phyloP scores from a whole-genome alignment of 2,888 invertebrate genomes.

The Choreutis nemorana region DNA sequence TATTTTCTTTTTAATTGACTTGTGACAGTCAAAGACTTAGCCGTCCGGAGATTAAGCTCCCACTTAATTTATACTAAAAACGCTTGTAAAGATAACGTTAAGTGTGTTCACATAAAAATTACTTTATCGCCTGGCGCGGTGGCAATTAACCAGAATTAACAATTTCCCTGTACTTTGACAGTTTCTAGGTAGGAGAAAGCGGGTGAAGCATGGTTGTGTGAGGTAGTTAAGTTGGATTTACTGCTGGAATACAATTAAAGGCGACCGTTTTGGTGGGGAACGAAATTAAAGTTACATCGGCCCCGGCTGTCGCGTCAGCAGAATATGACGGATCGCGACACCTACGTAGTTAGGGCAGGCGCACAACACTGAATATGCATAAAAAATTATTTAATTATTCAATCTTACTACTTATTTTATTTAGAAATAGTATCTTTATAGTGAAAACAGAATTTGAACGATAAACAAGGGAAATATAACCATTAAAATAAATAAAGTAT shows the following conservation, averaged over 20 bases:
- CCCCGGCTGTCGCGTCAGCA: conserved; percentile 19
- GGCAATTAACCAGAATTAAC: conserved; percentile 55
- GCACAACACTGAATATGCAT: too few species aligned
- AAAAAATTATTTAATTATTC: too few species aligned
- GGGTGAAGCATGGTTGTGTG: too few species aligned
- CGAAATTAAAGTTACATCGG: conserved; percentile 48
- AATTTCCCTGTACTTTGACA: too few species aligned
- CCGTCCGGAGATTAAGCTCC: conserved; percentile 21
- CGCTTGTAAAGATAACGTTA: conserved; percentile 37
- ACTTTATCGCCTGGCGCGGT: conserved; percentile 38
- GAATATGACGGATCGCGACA: conserved; percentile 12
- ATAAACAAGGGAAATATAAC: too few species aligned
- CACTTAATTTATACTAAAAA: conserved; percentile 48
- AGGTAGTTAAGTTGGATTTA: conserved; percentile 40
- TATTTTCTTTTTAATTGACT: too few species aligned
- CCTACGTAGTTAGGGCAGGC: conserved; percentile 1
- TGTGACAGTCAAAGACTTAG: too few species aligned
- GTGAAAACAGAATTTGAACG: too few species aligned
- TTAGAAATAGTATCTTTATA: too few species aligned
- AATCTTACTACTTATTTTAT: too few species aligned
- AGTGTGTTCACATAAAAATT: conserved; percentile 43
- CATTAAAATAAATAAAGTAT: too few species aligned
- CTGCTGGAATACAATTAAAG: conserved; percentile 51
- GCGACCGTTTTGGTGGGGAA: conserved; percentile 40
- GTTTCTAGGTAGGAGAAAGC: too few species aligned